Evolutionary conservation across 2,113 vertebrate genomes (phyloP).

Genomic region (Dromaius novaehollandiae): DNA sequence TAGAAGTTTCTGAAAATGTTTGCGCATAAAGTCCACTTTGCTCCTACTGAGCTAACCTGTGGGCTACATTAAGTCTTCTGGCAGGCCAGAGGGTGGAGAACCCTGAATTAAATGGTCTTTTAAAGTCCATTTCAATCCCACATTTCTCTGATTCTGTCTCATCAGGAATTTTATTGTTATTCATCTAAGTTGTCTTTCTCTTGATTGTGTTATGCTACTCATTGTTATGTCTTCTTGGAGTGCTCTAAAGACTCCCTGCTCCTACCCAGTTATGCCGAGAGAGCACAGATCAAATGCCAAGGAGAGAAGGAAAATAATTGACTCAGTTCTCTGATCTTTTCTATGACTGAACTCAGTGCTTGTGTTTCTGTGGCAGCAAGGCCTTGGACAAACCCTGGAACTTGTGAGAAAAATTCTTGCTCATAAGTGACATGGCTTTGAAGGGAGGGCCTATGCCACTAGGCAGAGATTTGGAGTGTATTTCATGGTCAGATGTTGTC

Average conservation of each 20-base stretch:
- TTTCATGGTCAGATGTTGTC: conserved; percentile 55
- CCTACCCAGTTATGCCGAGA: background rate
- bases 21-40: too few species aligned
- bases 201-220: background rate
- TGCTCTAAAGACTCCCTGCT: background rate
- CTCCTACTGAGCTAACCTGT: too few species aligned
- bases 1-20: too few species aligned
- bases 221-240: background rate
- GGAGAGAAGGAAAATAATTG: background rate
- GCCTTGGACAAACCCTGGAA: conserved; percentile 71
- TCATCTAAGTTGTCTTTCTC: background rate
- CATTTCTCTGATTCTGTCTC: background rate
- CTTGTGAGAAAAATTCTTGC: background rate
- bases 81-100: too few species aligned
- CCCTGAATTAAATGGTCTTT: too few species aligned
- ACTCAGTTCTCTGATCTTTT: background rate
- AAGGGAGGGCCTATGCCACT: conserved; percentile 52
- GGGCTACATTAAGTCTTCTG: too few species aligned
- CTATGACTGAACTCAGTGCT: background rate
- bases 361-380: background rate
- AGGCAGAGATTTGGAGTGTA: conserved; percentile 57
- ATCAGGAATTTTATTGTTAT: background rate
- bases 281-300: background rate
- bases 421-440: background rate
- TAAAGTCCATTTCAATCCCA: too few species aligned